Base-by-base conservation (phyloP, 2,113 vertebrate species). In the Thalassoma bifasciatum region DNA sequence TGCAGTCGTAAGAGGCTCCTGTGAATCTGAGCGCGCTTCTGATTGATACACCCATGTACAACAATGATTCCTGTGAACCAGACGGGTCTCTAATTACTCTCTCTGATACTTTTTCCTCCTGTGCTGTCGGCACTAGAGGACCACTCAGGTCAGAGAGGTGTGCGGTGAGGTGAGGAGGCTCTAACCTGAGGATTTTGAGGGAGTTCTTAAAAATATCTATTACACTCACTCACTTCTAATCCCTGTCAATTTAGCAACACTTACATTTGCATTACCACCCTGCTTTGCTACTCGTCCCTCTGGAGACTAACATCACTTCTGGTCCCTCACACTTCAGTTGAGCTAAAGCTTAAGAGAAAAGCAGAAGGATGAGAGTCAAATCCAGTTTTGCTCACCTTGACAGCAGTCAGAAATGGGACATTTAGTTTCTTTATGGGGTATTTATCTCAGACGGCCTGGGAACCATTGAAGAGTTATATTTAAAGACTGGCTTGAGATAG, bases 201-300 rank as follows among this genome's bases (percentile, higher is more conserved):
- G 69, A 57, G 54, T 63, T 37, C 79, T 83, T 80, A 82, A 84
- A 75, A 78, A n/a, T 88, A 91, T 89, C 86, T 86, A 81, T 89
- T 89, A 85, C 81, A 86, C 58, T 72, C 64, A 62, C 67, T 83
- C 49, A 19, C 72, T 83, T 86, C 56, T 88, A 91, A 90, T 89
- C 88, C 89, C 72, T 58, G 72, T 83, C 86, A 83, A 85, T 91
- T 87, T 81, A 85, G 70, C 78, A 64, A 73, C 53, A 64, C 62
- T 83, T 64, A 67, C 50, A 86, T 91, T 87, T 83, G 77, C 85
- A 93, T 89, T 77, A 92, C 85, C 81, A 74, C 62, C 82, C 82
- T 84, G 67, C 77, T 80, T 76, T 70, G 72, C 67, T 52, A 59
- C 36, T 40, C 52, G 42, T 16, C 49, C 62, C 62, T 72, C 57